phyloP scores from a whole-genome alignment of 2,113 vertebrate genomes.

The Junco hyemalis region DNA sequence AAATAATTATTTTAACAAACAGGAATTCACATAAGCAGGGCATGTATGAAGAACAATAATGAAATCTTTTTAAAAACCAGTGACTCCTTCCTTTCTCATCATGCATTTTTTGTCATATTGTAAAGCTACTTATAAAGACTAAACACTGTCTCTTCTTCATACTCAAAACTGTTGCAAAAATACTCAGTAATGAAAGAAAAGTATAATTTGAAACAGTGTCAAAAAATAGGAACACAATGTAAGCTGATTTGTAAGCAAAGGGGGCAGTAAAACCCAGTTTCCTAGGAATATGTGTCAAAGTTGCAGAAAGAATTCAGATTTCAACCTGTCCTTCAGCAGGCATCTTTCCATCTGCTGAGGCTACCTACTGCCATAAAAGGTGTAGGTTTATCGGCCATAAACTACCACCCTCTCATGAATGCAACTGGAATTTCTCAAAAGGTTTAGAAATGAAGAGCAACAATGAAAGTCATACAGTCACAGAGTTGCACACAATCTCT shows the following conservation, averaged over 20 bases:
- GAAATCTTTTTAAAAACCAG: background rate
- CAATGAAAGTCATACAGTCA: background rate
- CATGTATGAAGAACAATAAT: background rate
- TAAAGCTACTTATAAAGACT: background rate
- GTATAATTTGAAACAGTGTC: background rate
- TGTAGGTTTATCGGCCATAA: background rate
- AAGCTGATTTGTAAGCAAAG: background rate
- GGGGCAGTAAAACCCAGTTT: background rate
- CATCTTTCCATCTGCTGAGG: background rate
- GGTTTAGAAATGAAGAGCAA: background rate
- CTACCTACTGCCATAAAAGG: background rate
- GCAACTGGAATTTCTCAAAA: background rate
- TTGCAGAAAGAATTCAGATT: background rate
- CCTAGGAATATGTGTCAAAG: background rate
- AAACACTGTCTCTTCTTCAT: background rate
- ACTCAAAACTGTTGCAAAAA: background rate
- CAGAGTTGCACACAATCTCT: background rate
- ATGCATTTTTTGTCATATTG: background rate
- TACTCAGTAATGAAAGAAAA: background rate
- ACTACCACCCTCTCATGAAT: background rate
- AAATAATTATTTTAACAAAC: background rate
- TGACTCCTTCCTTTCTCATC: background rate
- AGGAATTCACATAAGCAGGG: background rate
- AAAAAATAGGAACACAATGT: background rate
- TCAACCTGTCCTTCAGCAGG: background rate